Conservation (phyloP, 2,888 invertebrate genomes). For the Oeneis ivallda region DNA sequence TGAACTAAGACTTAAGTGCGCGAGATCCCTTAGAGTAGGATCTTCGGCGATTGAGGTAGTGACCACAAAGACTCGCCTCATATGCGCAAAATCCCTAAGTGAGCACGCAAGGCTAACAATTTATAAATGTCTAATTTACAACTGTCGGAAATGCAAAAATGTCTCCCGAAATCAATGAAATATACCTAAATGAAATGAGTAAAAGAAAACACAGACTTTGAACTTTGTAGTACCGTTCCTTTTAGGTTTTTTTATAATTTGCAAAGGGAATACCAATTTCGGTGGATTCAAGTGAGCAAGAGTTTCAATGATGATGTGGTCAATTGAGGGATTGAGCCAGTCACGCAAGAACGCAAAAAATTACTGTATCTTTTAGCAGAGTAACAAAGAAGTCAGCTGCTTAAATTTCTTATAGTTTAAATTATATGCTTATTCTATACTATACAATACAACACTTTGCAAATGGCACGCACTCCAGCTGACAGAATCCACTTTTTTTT, state of each 20-base stretch:
- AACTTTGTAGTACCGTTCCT: background rate
- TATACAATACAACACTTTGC: background rate
- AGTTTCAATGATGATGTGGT: background rate
- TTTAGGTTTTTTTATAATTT: background rate
- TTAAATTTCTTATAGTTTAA: background rate
- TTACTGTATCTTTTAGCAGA: background rate
- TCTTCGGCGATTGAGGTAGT: too few species aligned
- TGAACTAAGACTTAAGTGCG: too few species aligned
- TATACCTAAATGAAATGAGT: too few species aligned
- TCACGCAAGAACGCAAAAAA: too few species aligned
- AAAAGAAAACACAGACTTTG: too few species aligned
- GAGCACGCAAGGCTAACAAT: too few species aligned
- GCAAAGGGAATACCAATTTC: background rate
- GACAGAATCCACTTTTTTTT: background rate
- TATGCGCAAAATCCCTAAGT: too few species aligned
- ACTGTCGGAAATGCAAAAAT: too few species aligned
- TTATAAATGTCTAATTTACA: too few species aligned
- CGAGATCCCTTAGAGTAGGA: too few species aligned
- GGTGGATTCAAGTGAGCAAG: conserved; percentile 14
- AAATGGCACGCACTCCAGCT: background rate
- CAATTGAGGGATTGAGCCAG: background rate
- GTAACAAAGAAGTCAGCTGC: background rate
- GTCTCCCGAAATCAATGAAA: too few species aligned
- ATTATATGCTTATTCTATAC: background rate
- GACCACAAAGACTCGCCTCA: too few species aligned